Conservation (phyloP, 2,113 vertebrate species). For the Actinemys pallida region DNA sequence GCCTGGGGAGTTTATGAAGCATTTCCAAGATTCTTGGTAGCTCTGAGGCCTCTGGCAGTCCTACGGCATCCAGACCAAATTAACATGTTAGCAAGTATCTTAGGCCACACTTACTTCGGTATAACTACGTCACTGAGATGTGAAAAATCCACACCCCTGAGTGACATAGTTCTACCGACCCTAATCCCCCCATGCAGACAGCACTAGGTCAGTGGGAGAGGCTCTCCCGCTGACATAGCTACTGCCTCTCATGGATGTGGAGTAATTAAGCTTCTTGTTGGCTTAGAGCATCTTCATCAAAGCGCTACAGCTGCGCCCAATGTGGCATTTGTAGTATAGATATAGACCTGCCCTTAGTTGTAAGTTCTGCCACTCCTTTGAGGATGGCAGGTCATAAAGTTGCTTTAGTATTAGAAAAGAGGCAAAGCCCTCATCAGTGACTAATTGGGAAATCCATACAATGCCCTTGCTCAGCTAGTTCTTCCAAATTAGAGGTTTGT, state of each 20-base stretch:
- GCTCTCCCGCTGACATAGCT: too few species aligned
- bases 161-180: not conserved
- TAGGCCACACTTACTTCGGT: not conserved
- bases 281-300: too few species aligned
- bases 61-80: not conserved
- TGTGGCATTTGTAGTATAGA: not conserved
- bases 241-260: too few species aligned
- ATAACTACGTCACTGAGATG: not conserved
- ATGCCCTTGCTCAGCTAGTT: not conserved
- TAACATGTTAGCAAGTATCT: not conserved
- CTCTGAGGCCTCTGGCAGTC: not conserved
- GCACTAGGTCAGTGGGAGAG: not conserved
- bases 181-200: not conserved
- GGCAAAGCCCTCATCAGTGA: not conserved
- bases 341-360: not conserved
- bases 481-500: not conserved
- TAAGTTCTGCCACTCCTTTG: not conserved
- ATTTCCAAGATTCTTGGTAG: not conserved
- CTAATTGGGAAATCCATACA: not conserved
- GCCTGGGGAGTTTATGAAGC: too few species aligned
- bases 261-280: too few species aligned
- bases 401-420: not conserved
- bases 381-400: too few species aligned
- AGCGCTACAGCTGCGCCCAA: not conserved
- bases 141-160: too few species aligned